Evolutionary conservation across 2,113 vertebrate genomes (phyloP), one percentile per base, ranked within the genome.

Genomic region (Trogon surrucura): DNA sequence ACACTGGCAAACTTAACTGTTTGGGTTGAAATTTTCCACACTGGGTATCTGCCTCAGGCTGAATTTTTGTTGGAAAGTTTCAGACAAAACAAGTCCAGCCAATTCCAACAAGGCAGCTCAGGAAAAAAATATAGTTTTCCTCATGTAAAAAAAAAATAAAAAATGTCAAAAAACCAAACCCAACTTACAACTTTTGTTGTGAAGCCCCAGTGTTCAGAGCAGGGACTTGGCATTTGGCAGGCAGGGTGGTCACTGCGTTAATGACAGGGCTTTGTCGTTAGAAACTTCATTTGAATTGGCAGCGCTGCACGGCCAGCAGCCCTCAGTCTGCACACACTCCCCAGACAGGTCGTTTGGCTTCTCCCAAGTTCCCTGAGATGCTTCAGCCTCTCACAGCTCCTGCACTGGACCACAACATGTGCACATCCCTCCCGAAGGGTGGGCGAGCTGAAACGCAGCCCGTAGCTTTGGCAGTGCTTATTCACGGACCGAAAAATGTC

Each of bases 1-100:
- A 7, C 18, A 5, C 77, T 87, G 89, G 77, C 91, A 91, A 73
- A 62, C 44, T 78, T n/a, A 69, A 73, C 77, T 72, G 80, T 47
- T 96, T 96, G 91, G 80, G 86, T 64, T 88, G 86, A 92, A 96
- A 89, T 91, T 95, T 96, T 94, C 83, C 80, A 94, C 69, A 65
- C 51, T 61, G 80, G 77, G 89, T 86, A 92, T 91, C 83, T 89
- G 87, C 87, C 91, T 89, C 69, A 53, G 64, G 64, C 58, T 80
- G 45, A 77, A 53, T 61, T 77, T 85, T 70, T 57, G 92, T 84
- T 38, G 18, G 81, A 70, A 83, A 78, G n/a, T 80, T 86, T 88
- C 44, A 58, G 56, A 83, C 54, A 77, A 89, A 95, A 91, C 11
- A 65, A 77, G 8, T 27, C 44, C 64, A 62, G 89, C n/a, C 91